Conservation (phyloP, 2,113 vertebrate species). For the Chaetodon trifascialis region DNA sequence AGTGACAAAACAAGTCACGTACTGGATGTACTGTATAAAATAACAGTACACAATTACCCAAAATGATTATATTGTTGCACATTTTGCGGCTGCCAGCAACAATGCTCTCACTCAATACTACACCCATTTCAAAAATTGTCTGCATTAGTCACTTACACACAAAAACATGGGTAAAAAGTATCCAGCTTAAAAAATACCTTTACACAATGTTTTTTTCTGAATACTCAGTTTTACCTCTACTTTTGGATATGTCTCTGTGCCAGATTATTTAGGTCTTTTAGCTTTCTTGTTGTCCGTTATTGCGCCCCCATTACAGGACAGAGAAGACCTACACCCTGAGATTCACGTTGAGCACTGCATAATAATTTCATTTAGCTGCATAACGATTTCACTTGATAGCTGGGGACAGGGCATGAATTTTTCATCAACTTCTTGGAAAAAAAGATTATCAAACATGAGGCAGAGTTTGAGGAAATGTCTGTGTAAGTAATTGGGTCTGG, state of each 20-base stretch:
- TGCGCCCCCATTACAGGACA: constrained; percentile 13
- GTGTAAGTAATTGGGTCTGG: constrained; percentile 19
- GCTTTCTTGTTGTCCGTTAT: background rate
- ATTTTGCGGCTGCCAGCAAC: no score
- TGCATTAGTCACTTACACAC: no score
- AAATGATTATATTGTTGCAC: no score
- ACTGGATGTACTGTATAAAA: no score
- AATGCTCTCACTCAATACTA: no score
- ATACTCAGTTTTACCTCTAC: background rate
- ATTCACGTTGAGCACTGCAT: background rate
- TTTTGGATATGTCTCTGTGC: background rate
- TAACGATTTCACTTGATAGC: constrained; percentile 54
- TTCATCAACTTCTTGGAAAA: constrained; percentile 47
- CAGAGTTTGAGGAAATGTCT: constrained; percentile 36
- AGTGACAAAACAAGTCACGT: no score
- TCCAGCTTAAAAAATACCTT: no score
- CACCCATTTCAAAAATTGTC: no score
- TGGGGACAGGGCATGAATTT: constrained; percentile 44
- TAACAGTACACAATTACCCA: no score
- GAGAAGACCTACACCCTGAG: constrained; percentile 21
- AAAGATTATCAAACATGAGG: constrained; percentile 48
- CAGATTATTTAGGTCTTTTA: background rate
- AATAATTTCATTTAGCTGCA: constrained; percentile 10
- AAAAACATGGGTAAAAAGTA: no score
- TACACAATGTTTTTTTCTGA: background rate